Evolutionary conservation across 2,888 invertebrate genomes (phyloP).

Genomic region (Ceramica pisi): DNA sequence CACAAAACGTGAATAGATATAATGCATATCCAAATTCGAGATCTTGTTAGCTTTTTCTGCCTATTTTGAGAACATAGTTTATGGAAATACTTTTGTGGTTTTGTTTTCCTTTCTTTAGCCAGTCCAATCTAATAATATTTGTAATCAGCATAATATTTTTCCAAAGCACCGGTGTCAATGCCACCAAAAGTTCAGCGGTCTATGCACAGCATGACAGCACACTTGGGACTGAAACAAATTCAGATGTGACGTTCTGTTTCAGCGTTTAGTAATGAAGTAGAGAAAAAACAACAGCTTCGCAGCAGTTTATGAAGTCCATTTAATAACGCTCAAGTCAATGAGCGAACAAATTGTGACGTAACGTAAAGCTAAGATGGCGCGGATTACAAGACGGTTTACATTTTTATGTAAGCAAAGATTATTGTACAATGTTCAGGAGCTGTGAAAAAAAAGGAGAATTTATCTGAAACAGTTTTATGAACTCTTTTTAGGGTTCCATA

Average conservation of each 20-base stretch:
- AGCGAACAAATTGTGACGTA: conserved; percentile 45
- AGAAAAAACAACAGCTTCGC: conserved; percentile 38
- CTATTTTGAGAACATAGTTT: background rate
- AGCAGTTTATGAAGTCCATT: conserved; percentile 42
- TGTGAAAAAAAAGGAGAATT: background rate
- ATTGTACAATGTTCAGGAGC: background rate
- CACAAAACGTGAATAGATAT: conserved; percentile 25
- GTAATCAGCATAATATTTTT: background rate
- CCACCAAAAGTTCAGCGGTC: background rate
- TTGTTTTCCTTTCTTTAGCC: background rate
- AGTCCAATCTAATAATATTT: background rate
- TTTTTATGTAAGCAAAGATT: conserved; percentile 4
- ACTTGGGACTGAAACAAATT: conserved; percentile 17
- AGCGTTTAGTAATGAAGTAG: conserved; percentile 30
- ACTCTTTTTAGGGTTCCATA: no score
- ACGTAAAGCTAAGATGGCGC: conserved; percentile 36
- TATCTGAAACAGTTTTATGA: background rate
- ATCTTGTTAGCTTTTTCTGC: conserved; percentile 8
- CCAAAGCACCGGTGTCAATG: background rate
- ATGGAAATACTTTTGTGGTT: background rate
- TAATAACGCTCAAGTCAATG: conserved; percentile 52
- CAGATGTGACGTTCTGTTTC: conserved; percentile 5
- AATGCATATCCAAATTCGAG: conserved; percentile 14
- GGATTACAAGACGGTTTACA: conserved; percentile 17
- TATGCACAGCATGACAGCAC: no score